A percentile compares a stretch with the other conserved stretches of the same genome.
Conservation (phyloP, 2,113 vertebrate species). For the Cnemophilus loriae region DNA sequence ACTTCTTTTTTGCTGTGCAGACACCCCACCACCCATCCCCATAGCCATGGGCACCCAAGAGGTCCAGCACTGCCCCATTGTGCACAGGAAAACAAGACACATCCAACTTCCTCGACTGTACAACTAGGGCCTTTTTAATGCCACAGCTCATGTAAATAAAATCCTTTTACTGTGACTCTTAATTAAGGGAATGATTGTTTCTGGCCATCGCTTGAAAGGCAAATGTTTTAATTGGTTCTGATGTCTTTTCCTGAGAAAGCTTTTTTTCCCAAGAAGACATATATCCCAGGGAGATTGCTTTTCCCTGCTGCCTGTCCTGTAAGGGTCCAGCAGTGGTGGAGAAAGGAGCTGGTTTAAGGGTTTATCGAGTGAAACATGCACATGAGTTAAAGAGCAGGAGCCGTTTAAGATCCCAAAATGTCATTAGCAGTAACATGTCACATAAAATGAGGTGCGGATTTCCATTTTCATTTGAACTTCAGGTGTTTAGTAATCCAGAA, state of each 20-base stretch:
- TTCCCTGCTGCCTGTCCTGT: neutral
- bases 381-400: slow-evolving; percentile 3
- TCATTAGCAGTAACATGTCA: slow-evolving; percentile 61
- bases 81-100: neutral
- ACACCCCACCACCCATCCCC: neutral
- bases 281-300: neutral
- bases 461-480: slow-evolving; percentile 82
- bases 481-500: slow-evolving; percentile 78
- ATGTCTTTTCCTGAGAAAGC: neutral
- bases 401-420: slow-evolving; percentile 29
- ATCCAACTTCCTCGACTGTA: accelerated
- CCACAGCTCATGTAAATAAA: slow-evolving; percentile 49
- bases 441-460: slow-evolving; percentile 71
- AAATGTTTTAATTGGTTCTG: slow-evolving; percentile 53
- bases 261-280: neutral
- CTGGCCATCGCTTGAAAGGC: slow-evolving; percentile 12
- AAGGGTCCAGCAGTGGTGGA: neutral
- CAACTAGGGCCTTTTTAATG: neutral
- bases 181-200: slow-evolving; percentile 43
- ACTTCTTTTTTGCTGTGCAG: too few relatives aligned
- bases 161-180: slow-evolving; percentile 32
- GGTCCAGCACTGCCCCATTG: neutral
- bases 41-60: accelerated
- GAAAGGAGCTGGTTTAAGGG: neutral
- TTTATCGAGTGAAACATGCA: neutral